Evolutionary conservation across 2,888 invertebrate genomes (phyloP), one percentile per base, ranked within the genome.

Genomic region (Pecten maximus): DNA sequence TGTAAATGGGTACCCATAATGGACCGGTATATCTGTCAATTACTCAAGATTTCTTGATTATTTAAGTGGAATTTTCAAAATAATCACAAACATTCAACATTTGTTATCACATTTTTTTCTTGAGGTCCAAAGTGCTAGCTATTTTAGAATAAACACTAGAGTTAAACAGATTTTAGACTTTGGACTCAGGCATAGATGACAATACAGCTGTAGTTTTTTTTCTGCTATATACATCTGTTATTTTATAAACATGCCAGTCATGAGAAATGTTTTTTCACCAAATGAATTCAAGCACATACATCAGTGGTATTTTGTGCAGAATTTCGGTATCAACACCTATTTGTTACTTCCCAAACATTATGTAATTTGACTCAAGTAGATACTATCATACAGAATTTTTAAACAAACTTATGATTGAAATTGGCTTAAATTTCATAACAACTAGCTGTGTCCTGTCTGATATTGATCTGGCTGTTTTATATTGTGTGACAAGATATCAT

Each of bases 371-470:
- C 74, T 10, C 74, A 6, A 19, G 2, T 74, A 74, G 74, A 74
- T 74, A 6, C 35, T 74, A 74, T 74, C 74, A 12, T 10, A 35
- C 74, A 35, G 23, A 74, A 60, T n/a, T 60, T 60, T 60, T n/a
- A 60, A 60, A 60, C 35, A 74, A 28, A 74, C 35, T 35, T 8
- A 74, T 6, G 35, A 74, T 74, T 74, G 74, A 35, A 35, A 74
- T 74, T 74, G 28, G 35, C 74, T 74, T 74, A 3, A 35, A 74
- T 74, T 74, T 74, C 74, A 74, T 74, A 74, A 74, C 74, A 74
- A 74, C 74, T 74, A 35, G 74, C 35, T 74, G 35, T 74, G 74
- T 74, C 74, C 74, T 35, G 35, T 74, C 35, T 28, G 74, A 74
- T 74, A 74, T 74, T 74, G 74, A 35, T 74, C 74, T 6, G 10